Conservation (phyloP, 2,797 vertebrate genomes). For the Alectoris magna region DNA sequence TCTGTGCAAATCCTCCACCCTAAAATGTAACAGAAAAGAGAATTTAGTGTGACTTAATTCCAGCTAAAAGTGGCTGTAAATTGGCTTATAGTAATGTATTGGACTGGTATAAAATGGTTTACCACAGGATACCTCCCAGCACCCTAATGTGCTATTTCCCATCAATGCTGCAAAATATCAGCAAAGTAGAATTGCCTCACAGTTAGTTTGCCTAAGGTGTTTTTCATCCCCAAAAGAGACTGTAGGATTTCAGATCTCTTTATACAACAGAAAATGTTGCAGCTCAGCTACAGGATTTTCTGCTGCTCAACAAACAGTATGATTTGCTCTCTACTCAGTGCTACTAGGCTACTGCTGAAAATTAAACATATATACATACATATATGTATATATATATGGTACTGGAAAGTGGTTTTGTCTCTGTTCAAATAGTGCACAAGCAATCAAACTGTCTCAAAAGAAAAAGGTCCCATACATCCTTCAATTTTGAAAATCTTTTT, state of each 20-base stretch:
- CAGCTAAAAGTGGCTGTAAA: not conserved
- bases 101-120: fast-evolving
- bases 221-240: not conserved
- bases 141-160: not conserved
- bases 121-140: not conserved
- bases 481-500: not conserved
- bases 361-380: not conserved
- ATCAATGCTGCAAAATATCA: not conserved
- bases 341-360: not conserved
- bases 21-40: not conserved
- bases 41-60: not conserved
- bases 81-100: not conserved
- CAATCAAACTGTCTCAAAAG: not conserved
- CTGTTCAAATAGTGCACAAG: not conserved
- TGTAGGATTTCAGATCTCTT: not conserved
- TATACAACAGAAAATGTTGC: not conserved
- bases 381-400: not conserved
- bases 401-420: not conserved
- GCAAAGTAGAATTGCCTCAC: not conserved
- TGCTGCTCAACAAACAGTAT: not conserved
- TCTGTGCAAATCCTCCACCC: not conserved
- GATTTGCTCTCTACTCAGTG: not conserved
- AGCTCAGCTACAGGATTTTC: not conserved
- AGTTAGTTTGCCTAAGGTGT: not conserved
- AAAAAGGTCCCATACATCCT: fast-evolving